Evolutionary conservation across 2,888 invertebrate species (phyloP).

Genomic region (Conistra vaccinii): DNA sequence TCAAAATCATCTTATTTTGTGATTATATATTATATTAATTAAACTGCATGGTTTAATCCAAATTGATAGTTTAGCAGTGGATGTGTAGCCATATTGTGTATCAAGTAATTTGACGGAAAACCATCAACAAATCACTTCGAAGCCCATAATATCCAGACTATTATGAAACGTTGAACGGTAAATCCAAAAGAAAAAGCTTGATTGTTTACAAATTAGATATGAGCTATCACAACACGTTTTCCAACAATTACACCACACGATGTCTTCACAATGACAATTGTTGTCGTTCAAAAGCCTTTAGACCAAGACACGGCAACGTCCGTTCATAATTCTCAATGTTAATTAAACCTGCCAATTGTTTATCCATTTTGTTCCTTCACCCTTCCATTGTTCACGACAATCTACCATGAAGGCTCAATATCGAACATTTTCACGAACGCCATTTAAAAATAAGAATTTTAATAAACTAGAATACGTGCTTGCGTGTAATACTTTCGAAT

Average conservation of each 20-base stretch:
- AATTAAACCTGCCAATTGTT: constrained; percentile 83
- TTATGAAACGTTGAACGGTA: constrained; percentile 16
- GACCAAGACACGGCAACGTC: constrained; percentile 70
- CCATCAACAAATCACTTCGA: not conserved
- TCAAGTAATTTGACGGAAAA: not conserved
- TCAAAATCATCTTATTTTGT: not conserved
- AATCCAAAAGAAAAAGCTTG: constrained; percentile 35
- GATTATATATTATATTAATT: not conserved
- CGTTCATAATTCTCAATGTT: constrained; percentile 81
- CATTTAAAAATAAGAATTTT: constrained; percentile 74
- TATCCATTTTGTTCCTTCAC: constrained; percentile 70
- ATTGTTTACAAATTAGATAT: constrained; percentile 55
- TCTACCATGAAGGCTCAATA: constrained; percentile 80
- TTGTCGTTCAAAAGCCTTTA: constrained; percentile 74
- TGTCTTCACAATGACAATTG: constrained; percentile 77
- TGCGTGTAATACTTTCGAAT: constrained; percentile 84
- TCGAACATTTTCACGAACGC: constrained; percentile 71
- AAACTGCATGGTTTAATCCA: not conserved
- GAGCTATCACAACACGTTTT: constrained; percentile 69
- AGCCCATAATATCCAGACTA: constrained; percentile 1
- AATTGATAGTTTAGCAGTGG: not conserved
- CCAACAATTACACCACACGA: constrained; percentile 70
- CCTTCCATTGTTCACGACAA: constrained; percentile 76
- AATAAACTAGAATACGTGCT: constrained; percentile 78
- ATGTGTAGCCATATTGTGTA: not conserved